Conservation (phyloP, 2,888 invertebrate genomes). For the Catotricha subobsoleta region DNA sequence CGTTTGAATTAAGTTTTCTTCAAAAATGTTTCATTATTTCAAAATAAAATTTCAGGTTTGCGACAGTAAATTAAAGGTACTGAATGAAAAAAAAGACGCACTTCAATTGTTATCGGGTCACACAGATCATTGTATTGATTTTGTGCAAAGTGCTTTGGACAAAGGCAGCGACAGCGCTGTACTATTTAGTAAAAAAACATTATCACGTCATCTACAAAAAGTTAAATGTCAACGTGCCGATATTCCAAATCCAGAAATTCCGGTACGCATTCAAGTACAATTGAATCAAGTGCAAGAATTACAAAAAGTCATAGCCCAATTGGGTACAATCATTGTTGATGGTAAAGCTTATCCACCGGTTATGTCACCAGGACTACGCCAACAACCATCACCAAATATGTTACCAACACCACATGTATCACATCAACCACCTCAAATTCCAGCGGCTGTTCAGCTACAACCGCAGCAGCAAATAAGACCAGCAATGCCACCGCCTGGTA, state of each 20-base stretch:
- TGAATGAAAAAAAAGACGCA: slow-evolving; percentile 69
- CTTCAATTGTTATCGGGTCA: slow-evolving; percentile 63
- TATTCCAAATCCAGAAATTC: slow-evolving; percentile 78
- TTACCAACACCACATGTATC: slow-evolving; percentile 11
- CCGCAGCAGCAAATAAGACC: slow-evolving; percentile 1
- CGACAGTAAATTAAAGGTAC: slow-evolving; percentile 55
- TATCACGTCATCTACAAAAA: slow-evolving; percentile 56
- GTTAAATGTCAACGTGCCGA: slow-evolving; percentile 69
- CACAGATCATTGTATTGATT: slow-evolving; percentile 76
- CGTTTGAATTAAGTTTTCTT: neutral
- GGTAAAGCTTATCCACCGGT: slow-evolving; percentile 53
- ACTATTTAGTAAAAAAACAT: slow-evolving; percentile 61
- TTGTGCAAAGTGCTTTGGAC: slow-evolving; percentile 60
- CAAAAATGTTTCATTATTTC: neutral
- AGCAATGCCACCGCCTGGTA: neutral
- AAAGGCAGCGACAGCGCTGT: slow-evolving; percentile 71
- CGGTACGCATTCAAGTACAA: slow-evolving; percentile 61
- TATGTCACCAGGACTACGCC: slow-evolving; percentile 21
- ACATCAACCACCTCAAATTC: slow-evolving; percentile 20
- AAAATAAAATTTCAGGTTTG: too few species aligned
- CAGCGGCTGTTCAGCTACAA: neutral
- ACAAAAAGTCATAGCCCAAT: slow-evolving; percentile 56
- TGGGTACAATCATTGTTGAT: slow-evolving; percentile 69
- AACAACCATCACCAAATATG: slow-evolving; percentile 6
- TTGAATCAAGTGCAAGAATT: slow-evolving; percentile 67